A percentile compares a stretch with the other conserved stretches of the same genome.
These are phyloP conservation scores for Nephrotoma guestfalica DNA, from an alignment of 2,888 invertebrate genomes.

Conservation along the genomic window DNA sequence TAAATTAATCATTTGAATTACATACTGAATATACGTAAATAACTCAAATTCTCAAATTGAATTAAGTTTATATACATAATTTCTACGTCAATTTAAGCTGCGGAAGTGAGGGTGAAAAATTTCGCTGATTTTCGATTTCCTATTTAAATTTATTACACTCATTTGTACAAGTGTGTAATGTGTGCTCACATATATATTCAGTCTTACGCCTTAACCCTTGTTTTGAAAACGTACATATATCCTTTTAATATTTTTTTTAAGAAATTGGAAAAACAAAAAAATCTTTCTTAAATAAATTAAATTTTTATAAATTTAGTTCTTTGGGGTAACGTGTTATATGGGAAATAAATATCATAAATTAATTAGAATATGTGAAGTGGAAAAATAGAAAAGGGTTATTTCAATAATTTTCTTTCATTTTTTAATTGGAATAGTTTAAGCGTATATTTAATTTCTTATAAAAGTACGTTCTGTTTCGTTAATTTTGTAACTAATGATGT, in stretches of 20 bases:
- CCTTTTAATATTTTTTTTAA: background rate
- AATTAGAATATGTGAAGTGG: background rate
- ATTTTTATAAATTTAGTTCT: background rate
- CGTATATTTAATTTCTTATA: background rate
- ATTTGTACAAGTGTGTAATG: background rate
- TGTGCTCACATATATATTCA: background rate
- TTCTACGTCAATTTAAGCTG: background rate
- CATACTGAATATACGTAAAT: background rate
- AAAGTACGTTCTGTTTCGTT: background rate
- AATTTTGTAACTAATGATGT: background rate
- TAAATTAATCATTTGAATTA: background rate
- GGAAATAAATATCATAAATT: background rate
- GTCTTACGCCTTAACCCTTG: background rate
- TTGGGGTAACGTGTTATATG: background rate
- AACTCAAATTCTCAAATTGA: background rate
- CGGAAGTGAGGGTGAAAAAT: background rate
- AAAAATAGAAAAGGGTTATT: background rate
- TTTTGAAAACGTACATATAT: background rate
- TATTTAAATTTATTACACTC: background rate
- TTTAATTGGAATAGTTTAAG: background rate
- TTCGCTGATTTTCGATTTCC: background rate
- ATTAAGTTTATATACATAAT: background rate
- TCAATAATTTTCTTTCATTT: background rate
- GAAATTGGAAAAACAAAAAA: background rate
- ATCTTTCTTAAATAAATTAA: background rate